Evolutionary conservation across 1,140 invertebrate species (phyloP), one percentile per base, ranked within the genome.

Genomic region (Drosophila pallidifrons): DNA sequence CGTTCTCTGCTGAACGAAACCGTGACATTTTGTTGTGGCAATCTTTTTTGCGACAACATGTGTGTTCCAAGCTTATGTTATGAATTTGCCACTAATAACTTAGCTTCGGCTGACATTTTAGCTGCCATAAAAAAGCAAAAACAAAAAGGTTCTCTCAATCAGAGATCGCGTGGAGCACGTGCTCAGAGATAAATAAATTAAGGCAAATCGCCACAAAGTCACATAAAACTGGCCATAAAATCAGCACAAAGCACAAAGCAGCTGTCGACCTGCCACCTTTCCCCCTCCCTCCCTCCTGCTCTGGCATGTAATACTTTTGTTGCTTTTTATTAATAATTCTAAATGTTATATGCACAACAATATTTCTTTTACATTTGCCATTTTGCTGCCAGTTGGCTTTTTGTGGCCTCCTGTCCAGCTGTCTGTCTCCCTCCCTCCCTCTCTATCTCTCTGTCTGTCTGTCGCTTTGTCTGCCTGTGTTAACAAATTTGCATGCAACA

Each of bases 401-500:
- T 72, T 72, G 70, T 65, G 54, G 70, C 43, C 51, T 51, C 25
- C 15, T n/a, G 51, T 41, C 46, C 43, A 20, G 25, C 28, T 30
- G 8, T 25, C 16, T n/a, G 47, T 25, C 47, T 25, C 3, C 3
- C 20, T 25, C 3, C 20, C 20, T 25, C 20, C 20, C 20, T 25
- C 20, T 0, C 20, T 25, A 0, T 4, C 20, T 25, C 20, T 41
- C 13, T 30, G 28, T 64, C 52, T 11, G n/a, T 10, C 32, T 35
- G 11, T 38, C 32, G 8, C 7, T n/a, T 10, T 30, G 32, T 64
- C 16, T 30, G 30, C 28, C 28, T 38, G 57, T 72, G 69, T 66
- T 76, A 76, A 76, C 74, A 76, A 76, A 76, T 76, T 72, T 72
- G 74, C 74, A 76, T 76, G 74, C 74, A 72, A 72, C 74, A 66